Percentiles rank a stretch among this genome's conserved stretches.
Evolutionary conservation across 37 sponge, comb jelly and placozoan genomes (phyloP).

Genomic region (Beroe forskalii): DNA sequence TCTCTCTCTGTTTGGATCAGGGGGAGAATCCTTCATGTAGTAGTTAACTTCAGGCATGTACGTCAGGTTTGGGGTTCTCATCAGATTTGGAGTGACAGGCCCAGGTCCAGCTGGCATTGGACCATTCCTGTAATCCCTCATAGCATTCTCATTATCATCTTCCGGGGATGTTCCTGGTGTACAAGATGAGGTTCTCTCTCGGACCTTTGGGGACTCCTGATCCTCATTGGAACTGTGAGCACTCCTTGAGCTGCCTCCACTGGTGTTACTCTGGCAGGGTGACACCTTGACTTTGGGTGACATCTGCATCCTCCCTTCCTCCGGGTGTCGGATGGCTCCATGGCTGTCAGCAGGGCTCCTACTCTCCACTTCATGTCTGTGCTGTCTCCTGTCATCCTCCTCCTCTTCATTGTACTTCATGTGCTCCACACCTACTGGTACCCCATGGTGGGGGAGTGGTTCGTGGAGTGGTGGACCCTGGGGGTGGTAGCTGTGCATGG

Average conservation of each 20-base stretch:
- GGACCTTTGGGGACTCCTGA: constrained; percentile 40
- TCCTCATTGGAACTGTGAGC: constrained; percentile 63
- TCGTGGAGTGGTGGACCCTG: constrained; percentile 35
- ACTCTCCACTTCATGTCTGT: background rate
- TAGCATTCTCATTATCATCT: constrained; percentile 1
- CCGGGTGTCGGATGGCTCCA: background rate
- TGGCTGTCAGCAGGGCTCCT: constrained; percentile 10
- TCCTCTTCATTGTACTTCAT: constrained; percentile 37
- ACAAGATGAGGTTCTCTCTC: constrained; percentile 38
- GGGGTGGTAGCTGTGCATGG: constrained; percentile 48
- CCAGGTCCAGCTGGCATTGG: constrained; percentile 1
- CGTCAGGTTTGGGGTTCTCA: constrained; percentile 51
- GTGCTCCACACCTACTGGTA: constrained; percentile 11
- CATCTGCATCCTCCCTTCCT: constrained; percentile 13
- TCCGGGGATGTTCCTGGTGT: constrained; percentile 60
- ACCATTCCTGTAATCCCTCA: constrained; percentile 64
- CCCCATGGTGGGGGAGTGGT: constrained; percentile 31
- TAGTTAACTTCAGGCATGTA: constrained; percentile 65
- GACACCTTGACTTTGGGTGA: constrained; percentile 8
- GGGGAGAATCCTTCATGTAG: constrained; percentile 60
- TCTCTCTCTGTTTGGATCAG: constrained; percentile 29
- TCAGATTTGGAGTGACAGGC: constrained; percentile 20
- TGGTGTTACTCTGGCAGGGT: constrained; percentile 52
- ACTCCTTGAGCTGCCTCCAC: constrained; percentile 48
- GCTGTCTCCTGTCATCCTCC: background rate